Conservation (phyloP, 1,140 invertebrate species). For the Drosophila guanche region DNA sequence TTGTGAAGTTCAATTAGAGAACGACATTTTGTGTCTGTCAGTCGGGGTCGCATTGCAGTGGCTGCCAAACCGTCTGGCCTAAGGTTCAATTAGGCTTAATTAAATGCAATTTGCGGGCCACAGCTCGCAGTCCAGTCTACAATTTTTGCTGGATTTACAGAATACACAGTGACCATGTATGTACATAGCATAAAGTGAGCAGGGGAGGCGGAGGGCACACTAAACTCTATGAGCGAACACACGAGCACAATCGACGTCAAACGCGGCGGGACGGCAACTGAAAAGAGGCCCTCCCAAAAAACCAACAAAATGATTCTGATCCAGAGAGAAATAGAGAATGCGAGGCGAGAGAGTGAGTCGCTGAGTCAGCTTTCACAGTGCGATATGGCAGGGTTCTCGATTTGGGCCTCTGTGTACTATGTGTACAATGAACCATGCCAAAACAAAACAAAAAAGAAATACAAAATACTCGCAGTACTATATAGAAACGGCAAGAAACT, state of each 20-base stretch:
- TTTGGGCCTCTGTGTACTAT: conserved; percentile 34
- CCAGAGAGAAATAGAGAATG: conserved; percentile 16
- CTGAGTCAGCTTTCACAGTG: conserved; percentile 41
- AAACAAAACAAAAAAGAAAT: conserved; percentile 42
- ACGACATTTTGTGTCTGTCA: conserved; percentile 24
- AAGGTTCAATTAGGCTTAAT: conserved; percentile 73
- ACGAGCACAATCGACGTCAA: conserved; percentile 63
- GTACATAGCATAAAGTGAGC: conserved; percentile 4
- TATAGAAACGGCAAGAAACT: conserved; percentile 46
- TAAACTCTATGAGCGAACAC: conserved; percentile 20
- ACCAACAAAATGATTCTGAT: conserved; percentile 17
- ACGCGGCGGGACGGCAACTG: conserved; percentile 59
- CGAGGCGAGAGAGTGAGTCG: conserved; percentile 28
- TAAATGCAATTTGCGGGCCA: conserved; percentile 65
- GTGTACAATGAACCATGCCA: conserved; percentile 80
- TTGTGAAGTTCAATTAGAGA: conserved; percentile 65
- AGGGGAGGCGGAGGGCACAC: conserved; percentile 1
- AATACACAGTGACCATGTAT: conserved; percentile 21
- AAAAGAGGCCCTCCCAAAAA: conserved; percentile 48
- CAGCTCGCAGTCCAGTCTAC: conserved; percentile 29
- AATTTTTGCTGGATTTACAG: conserved; percentile 31
- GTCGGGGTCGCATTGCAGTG: conserved; percentile 19
- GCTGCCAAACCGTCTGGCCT: conserved; percentile 57
- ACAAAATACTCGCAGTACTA: conserved; percentile 15
- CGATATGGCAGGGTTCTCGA: conserved; percentile 43